phyloP scores from a whole-genome alignment of 2,888 invertebrate genomes.

The Invenusta paracnida region DNA sequence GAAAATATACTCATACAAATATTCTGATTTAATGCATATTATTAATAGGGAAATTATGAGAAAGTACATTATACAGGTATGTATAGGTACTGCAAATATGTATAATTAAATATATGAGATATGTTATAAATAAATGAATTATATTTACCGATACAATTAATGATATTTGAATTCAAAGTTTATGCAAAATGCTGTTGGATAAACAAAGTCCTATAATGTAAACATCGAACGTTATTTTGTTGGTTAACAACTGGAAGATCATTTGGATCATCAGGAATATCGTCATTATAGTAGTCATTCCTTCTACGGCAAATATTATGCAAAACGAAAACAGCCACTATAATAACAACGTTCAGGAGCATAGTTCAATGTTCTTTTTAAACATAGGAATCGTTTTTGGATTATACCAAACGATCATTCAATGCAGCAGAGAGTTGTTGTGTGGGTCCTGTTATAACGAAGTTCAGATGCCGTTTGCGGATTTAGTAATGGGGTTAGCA shows the following conservation, averaged over 20 bases:
- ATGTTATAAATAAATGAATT: too few relatives aligned
- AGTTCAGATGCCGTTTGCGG: neutral
- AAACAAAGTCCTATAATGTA: neutral
- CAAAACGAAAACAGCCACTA: neutral
- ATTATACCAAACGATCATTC: slow-evolving; percentile 1
- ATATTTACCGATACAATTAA: too few relatives aligned
- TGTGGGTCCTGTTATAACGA: neutral
- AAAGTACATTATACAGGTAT: too few relatives aligned
- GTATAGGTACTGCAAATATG: too few relatives aligned
- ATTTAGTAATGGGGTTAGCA: neutral
- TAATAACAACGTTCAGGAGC: neutral
- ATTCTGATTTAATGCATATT: too few relatives aligned
- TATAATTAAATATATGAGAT: too few relatives aligned
- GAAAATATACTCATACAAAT: too few relatives aligned
- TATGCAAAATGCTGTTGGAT: neutral
- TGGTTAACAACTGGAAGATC: neutral
- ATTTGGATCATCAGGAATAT: too few relatives aligned
- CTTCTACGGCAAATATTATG: neutral
- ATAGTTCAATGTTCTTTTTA: neutral
- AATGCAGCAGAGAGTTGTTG: neutral
- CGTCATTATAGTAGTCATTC: too few relatives aligned
- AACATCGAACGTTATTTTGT: neutral
- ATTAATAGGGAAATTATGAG: too few relatives aligned
- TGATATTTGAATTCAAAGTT: too few relatives aligned
- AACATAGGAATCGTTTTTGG: neutral